phyloP scores from a whole-genome alignment of 2,797 vertebrate species.

The Phylloscopus collybita region DNA sequence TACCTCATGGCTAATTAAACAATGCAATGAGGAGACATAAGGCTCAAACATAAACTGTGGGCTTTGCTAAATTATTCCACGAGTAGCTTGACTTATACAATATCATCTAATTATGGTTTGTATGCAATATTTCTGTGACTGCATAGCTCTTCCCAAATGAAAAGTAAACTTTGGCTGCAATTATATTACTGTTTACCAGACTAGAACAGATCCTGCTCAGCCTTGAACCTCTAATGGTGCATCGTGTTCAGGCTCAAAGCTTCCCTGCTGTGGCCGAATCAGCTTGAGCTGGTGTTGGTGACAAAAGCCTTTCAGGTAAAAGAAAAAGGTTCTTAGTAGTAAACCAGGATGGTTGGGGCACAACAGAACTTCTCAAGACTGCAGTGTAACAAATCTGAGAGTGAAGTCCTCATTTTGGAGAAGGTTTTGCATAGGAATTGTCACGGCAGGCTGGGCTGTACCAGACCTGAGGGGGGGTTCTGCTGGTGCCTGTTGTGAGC shows the following conservation, averaged over 20 bases:
- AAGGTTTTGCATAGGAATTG: background rate
- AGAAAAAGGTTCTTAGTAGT: background rate
- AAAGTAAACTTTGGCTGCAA: slow-evolving; percentile 20
- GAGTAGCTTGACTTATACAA: background rate
- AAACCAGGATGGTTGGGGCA: too few species aligned
- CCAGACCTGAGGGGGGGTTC: rapidly evolving
- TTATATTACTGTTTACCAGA: background rate
- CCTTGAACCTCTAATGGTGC: background rate
- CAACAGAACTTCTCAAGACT: background rate
- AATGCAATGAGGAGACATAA: background rate
- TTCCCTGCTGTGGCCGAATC: background rate
- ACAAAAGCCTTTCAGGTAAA: background rate
- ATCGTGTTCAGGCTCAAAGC: rapidly evolving
- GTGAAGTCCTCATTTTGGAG: background rate
- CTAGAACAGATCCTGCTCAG: background rate
- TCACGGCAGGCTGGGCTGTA: background rate
- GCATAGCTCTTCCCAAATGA: background rate
- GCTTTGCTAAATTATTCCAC: background rate
- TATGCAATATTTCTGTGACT: background rate
- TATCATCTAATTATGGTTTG: background rate
- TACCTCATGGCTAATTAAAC: background rate
- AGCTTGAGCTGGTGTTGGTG: background rate
- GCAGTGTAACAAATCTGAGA: background rate
- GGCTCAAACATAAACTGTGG: background rate
- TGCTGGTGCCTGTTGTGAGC: background rate